Evolutionary conservation across 2,888 invertebrate genomes (phyloP), one percentile per base, ranked within the genome.

Genomic region (Drosophila atroscutellata): DNA sequence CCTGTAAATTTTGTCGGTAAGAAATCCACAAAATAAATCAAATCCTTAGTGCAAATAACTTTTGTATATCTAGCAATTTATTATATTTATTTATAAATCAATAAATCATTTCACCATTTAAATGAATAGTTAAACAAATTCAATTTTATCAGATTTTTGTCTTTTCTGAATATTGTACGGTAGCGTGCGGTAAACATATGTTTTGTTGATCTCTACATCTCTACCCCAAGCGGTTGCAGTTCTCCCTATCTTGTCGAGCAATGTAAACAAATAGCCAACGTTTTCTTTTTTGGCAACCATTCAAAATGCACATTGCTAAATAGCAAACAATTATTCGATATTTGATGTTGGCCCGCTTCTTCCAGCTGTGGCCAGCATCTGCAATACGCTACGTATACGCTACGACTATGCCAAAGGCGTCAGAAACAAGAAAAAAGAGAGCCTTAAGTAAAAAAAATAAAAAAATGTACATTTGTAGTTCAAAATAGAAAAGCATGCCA

Each of bases 291-390:
- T 85, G 85, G 83, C 81, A 86, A 59, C 49, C 66, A 71, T 86
- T 83, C 77, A 85, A 75, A 80, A 63, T 79, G 72, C 71, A 72
- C 72, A 77, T 64, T 58, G 79, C 50, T 67, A 80, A 80, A 83
- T 83, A 77, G 72, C 66, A 72, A 85, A 71, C 83, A 86, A 81
- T 83, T 86, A 80, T 80, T 85, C 68, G 72, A 80, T 72, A 86
- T 75, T 82, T 82, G 81, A 75, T 75, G 72, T 78, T 30, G 59
- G 36, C 28, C 34, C 45, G 60, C 26, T 18, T 28, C 26, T 59
- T 64, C 72, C 62, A 75, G 71, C 37, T 66, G 51, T 49, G 30
- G n/a, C 36, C 11, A 60, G 51, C 58, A 65, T 58, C 65, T 62
- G 61, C 37, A 59, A 58, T 59, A 80, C 59, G 50, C 64, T 71